phyloP scores from a whole-genome alignment of 2,888 invertebrate genomes.

The Dichetophora obliterata region DNA sequence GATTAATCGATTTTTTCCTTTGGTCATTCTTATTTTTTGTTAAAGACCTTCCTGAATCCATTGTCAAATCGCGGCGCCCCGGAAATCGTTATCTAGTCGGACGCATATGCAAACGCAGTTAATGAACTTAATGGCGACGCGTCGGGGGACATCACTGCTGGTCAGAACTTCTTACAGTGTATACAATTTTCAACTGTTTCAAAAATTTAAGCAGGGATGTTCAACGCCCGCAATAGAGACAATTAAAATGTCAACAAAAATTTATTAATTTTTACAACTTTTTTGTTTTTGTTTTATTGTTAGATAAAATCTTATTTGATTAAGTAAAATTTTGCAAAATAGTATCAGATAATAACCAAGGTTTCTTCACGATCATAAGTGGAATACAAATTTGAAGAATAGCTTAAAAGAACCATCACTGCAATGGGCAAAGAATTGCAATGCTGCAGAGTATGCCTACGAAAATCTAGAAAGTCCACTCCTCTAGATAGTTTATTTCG shows the following conservation, averaged over 20 bases:
- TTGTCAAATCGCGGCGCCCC: too few relatives aligned
- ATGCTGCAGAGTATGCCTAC: constrained; percentile 47
- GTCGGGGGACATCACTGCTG: too few relatives aligned
- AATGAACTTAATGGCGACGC: too few relatives aligned
- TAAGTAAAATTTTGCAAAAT: background rate
- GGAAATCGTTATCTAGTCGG: too few relatives aligned
- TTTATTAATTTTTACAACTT: background rate
- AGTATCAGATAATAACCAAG: too few relatives aligned
- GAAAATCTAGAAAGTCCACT: constrained; percentile 45
- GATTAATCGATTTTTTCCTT: too few relatives aligned
- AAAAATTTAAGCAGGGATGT: background rate
- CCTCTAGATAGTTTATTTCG: constrained; percentile 36
- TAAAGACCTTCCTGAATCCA: too few relatives aligned
- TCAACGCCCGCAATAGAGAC: background rate
- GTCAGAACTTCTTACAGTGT: background rate
- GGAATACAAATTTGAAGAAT: too few relatives aligned
- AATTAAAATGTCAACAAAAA: background rate
- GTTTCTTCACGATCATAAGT: too few relatives aligned
- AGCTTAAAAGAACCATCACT: background rate
- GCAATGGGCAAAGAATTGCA: constrained; percentile 46
- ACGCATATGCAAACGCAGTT: too few relatives aligned
- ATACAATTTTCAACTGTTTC: background rate
- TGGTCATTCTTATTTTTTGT: too few relatives aligned
- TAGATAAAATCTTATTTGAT: background rate
- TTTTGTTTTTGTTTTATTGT: background rate